Conservation (phyloP, 2,797 vertebrate species). For the Sebastes kiyomatsui region DNA sequence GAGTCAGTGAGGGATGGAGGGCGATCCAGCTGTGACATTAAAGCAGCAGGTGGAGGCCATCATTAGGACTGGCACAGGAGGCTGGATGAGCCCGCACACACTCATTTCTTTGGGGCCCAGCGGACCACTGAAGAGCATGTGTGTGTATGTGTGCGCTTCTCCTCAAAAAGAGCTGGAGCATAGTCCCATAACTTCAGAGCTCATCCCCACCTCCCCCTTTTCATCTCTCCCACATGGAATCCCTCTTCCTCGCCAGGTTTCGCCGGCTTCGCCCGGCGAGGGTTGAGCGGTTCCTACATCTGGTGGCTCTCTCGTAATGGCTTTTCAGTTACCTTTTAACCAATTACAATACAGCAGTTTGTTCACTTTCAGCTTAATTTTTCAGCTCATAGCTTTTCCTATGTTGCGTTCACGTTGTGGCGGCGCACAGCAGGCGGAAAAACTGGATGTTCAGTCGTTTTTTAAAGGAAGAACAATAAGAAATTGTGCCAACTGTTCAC, state of each 20-base stretch:
- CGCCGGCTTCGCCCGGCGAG: constrained; percentile 24
- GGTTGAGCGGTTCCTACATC: constrained; percentile 66
- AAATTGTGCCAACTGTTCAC: background rate
- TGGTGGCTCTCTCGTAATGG: constrained; percentile 61
- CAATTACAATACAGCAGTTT: constrained; percentile 52
- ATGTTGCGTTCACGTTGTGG: constrained; percentile 6
- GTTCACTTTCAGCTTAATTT: constrained; percentile 48
- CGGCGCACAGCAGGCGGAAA: constrained; percentile 13
- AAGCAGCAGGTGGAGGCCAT: constrained; percentile 99
- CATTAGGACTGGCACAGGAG: constrained; percentile 97
- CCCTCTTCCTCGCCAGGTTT: constrained; percentile 40
- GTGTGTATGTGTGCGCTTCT: constrained; percentile 8
- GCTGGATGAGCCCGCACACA: constrained; percentile 90
- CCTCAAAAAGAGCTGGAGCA: constrained; percentile 59
- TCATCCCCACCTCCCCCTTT: constrained; percentile 37
- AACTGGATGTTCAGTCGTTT: constrained; percentile 17
- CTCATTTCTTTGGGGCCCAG: constrained; percentile 91
- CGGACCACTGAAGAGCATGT: constrained; percentile 84
- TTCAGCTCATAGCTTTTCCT: constrained; percentile 50
- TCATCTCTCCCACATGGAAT: constrained; percentile 55
- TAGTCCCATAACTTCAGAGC: constrained; percentile 67
- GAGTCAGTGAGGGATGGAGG: constrained; percentile 93
- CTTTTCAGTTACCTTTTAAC: constrained; percentile 50
- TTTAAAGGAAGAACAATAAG: constrained; percentile 1
- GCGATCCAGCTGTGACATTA: constrained; percentile 98